A percentile compares a stretch with the other conserved stretches of the same genome.
Evolutionary conservation across 2,797 vertebrate species (phyloP).

Genomic region (Spheniscus humboldti): DNA sequence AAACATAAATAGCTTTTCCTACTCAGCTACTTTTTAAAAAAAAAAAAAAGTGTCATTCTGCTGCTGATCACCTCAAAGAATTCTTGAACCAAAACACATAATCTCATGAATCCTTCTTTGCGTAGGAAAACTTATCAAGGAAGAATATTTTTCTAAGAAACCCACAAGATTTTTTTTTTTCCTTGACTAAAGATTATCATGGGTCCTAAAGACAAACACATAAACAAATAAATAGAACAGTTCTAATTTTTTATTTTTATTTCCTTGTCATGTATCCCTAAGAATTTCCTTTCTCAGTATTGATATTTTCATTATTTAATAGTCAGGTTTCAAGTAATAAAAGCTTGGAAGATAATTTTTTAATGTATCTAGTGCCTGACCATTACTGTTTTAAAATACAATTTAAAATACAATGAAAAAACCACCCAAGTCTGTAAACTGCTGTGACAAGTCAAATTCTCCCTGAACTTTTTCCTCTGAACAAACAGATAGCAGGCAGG

Average conservation of each 20-base stretch:
- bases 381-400: neutral
- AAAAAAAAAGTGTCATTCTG: neutral
- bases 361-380: neutral
- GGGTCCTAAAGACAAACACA: neutral
- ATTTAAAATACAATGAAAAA: neutral
- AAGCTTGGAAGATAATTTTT: neutral
- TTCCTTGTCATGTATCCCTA: neutral
- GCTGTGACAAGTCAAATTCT: neutral
- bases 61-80: neutral
- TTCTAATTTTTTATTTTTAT: neutral
- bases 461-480: neutral
- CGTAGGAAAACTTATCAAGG: neutral
- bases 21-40: neutral
- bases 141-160: neutral
- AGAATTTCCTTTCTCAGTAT: neutral
- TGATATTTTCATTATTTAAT: neutral
- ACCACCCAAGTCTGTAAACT: neutral
- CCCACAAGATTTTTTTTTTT: rapidly evolving
- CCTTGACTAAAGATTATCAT: neutral
- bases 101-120: neutral
- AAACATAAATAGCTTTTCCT: neutral
- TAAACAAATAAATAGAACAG: neutral
- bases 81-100: neutral
- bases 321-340: neutral
- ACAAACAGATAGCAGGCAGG: neutral